Evolutionary conservation across 2,797 vertebrate species (phyloP).

Genomic region (Argya squamiceps): DNA sequence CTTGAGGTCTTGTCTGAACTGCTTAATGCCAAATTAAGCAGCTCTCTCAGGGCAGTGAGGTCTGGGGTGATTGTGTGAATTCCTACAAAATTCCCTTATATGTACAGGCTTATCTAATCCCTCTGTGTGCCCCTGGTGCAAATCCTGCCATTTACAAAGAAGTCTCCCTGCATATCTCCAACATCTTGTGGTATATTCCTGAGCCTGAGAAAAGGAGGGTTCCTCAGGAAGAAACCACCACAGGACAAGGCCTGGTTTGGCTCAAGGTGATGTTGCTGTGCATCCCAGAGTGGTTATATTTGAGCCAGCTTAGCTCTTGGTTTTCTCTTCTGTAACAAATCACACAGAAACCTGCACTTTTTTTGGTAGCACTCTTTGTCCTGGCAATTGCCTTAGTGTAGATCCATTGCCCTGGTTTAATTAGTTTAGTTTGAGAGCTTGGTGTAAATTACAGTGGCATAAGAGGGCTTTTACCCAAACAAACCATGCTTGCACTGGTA

Average conservation of each 20-base stretch:
- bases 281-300: background rate
- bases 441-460: accelerated
- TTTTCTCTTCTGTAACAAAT: background rate
- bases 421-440: background rate
- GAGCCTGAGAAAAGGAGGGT: constrained; percentile 40
- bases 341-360: background rate
- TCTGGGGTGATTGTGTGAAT: background rate
- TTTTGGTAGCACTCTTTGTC: background rate
- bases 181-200: constrained; percentile 19
- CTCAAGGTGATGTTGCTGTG: background rate
- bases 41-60: background rate
- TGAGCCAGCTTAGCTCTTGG: background rate
- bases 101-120: background rate
- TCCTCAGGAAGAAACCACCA: background rate
- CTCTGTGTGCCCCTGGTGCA: background rate
- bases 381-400: background rate
- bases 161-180: background rate
- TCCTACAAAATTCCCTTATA: background rate
- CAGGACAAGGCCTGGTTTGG: background rate
- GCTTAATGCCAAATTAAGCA: background rate
- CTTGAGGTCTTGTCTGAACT: background rate
- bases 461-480: background rate
- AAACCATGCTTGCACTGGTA: background rate
- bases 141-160: background rate
- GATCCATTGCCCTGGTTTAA: background rate